Evolutionary conservation across 1,140 invertebrate species (phyloP).

Genomic region (Anastatus disparis): DNA sequence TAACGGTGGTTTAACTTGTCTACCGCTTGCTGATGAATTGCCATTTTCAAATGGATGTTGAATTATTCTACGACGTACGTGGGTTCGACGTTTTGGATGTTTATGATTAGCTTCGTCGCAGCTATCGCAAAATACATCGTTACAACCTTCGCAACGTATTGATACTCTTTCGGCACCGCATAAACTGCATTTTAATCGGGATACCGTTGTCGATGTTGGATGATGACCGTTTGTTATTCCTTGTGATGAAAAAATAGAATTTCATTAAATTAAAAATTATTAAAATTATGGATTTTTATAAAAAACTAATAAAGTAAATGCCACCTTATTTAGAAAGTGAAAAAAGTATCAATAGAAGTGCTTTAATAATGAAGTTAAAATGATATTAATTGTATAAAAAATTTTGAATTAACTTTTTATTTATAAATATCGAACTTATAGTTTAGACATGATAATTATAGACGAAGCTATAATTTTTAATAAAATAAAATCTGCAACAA

Average conservation of each 20-base stretch:
- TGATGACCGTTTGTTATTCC: conserved; percentile 14
- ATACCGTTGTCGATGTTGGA: background rate
- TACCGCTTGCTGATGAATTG: conserved; percentile 44
- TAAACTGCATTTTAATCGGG: conserved; percentile 75
- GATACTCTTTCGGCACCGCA: conserved; percentile 81
- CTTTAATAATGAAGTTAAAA: no score
- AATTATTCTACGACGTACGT: conserved; percentile 76
- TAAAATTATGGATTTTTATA: no score
- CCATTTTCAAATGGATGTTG: conserved; percentile 2
- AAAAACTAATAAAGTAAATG: no score
- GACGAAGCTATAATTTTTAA: no score
- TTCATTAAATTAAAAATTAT: no score
- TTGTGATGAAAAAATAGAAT: background rate
- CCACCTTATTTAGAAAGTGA: no score
- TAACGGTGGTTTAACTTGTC: conserved; percentile 75
- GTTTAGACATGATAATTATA: no score
- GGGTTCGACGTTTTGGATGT: conserved; percentile 86
- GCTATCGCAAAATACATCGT: conserved; percentile 82
- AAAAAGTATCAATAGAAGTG: no score
- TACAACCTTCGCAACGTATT: conserved; percentile 83
- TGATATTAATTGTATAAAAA: no score
- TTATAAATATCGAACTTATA: no score
- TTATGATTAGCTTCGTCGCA: conserved; percentile 95
- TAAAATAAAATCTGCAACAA: no score
- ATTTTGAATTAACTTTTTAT: no score